phyloP scores from a whole-genome alignment of 2,797 vertebrate species.

The Coendou prehensilis region DNA sequence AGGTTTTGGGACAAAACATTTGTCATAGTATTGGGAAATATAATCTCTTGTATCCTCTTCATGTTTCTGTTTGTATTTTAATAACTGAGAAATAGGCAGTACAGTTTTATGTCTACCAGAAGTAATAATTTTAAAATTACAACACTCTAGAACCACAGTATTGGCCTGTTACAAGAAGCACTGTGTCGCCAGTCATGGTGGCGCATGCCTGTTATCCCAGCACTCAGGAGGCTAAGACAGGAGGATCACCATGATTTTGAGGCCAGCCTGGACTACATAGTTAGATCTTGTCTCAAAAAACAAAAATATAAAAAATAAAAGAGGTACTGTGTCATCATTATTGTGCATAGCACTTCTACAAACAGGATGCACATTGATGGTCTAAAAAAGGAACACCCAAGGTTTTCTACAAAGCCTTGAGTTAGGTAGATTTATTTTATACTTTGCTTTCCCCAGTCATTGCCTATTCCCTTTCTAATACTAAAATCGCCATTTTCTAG shows the following conservation, averaged over 20 bases:
- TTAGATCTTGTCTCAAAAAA: background rate
- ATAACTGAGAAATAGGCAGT: constrained; percentile 27
- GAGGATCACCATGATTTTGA: background rate
- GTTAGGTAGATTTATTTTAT: constrained; percentile 57
- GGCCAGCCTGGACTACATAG: background rate
- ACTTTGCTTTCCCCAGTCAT: background rate
- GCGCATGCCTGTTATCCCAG: background rate
- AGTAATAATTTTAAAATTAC: constrained; percentile 15
- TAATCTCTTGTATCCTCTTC: background rate
- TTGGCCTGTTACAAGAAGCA: background rate
- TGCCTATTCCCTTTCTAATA: background rate
- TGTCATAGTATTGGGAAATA: constrained; percentile 36
- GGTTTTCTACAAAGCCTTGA: constrained; percentile 52
- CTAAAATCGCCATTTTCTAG: constrained; percentile 23
- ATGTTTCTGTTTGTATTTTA: constrained; percentile 60
- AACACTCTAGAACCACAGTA: background rate
- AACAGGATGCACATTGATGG: background rate
- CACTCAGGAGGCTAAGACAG: background rate
- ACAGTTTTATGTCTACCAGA: constrained; percentile 33
- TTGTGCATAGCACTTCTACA: background rate
- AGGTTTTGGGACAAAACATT: constrained; percentile 33
- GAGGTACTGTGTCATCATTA: constrained; percentile 33
- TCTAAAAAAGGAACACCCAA: background rate
- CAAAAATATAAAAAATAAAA: background rate
- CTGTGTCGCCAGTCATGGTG: background rate